These are phyloP conservation scores for Jacana jacana DNA, from an alignment of 2,113 vertebrate genomes.

Conservation along the genomic window DNA sequence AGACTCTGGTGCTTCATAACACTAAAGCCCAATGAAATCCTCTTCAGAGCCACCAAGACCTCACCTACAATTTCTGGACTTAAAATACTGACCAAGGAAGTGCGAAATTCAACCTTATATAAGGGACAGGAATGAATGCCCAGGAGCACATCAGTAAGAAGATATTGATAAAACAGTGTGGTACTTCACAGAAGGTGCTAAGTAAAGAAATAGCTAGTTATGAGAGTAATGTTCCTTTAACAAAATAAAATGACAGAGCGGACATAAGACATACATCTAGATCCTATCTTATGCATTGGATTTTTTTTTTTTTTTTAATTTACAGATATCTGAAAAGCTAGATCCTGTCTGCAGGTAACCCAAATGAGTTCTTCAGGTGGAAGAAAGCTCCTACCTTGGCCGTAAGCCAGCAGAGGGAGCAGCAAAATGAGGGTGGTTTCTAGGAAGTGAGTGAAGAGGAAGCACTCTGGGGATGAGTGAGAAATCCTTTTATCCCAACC, in stretches of 20 bases:
- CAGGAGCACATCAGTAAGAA: not conserved
- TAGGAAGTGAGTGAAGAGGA: not conserved
- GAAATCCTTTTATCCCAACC: not conserved
- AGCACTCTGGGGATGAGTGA: not conserved
- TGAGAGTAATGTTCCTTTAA: not conserved
- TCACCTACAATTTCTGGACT: not conserved
- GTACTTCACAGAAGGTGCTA: not conserved
- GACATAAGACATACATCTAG: not conserved
- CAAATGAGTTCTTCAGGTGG: not conserved
- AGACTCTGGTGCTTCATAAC: not conserved
- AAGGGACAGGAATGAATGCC: not conserved
- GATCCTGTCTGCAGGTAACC: not conserved
- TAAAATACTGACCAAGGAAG: not conserved
- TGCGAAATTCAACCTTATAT: accelerated
- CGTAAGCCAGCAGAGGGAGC: not conserved
- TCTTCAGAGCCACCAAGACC: not conserved
- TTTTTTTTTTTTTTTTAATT: not conserved
- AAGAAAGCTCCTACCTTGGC: not conserved
- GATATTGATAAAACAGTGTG: not conserved
- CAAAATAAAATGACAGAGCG: not conserved
- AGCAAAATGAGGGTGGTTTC: not conserved
- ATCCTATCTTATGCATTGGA: not conserved
- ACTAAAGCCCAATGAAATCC: not conserved
- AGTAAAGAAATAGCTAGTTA: not conserved
- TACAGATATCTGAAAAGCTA: not conserved